phyloP scores from a whole-genome alignment of 2,888 invertebrate species.

The Elmis aenea region DNA sequence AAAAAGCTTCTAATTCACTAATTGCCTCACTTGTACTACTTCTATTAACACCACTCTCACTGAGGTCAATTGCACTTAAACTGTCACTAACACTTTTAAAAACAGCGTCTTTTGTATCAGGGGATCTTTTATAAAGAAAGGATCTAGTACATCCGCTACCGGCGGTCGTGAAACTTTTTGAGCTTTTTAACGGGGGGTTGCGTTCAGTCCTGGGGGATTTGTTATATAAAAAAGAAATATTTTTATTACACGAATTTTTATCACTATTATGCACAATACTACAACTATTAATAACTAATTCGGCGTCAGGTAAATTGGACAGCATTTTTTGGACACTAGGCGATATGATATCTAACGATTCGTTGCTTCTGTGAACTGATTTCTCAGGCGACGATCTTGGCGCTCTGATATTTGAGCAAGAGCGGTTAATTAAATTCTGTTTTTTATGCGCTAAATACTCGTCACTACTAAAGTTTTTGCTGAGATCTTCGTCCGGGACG shows the following conservation, averaged over 20 bases:
- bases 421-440: slow-evolving; percentile 5
- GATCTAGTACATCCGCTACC: slow-evolving; percentile 3
- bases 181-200: slow-evolving; percentile 34
- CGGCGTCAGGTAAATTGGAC: slow-evolving; percentile 49
- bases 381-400: slow-evolving; percentile 26
- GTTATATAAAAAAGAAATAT: slow-evolving; percentile 12
- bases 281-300: slow-evolving; percentile 31
- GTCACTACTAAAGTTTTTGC: slow-evolving; percentile 34
- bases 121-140: slow-evolving; percentile 2
- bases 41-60: slow-evolving; percentile 21
- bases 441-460: slow-evolving; percentile 12
- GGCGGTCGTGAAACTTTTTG: slow-evolving; percentile 32
- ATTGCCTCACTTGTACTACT: slow-evolving; percentile 2
- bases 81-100: slow-evolving; percentile 17
- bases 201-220: slow-evolving; percentile 1
- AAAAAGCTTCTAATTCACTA: slow-evolving; percentile 5
- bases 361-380: slow-evolving; percentile 34
- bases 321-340: slow-evolving; percentile 54
- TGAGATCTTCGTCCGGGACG: slow-evolving; percentile 46
- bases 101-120: background rate
- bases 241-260: slow-evolving; percentile 11
- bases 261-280: slow-evolving; percentile 7
- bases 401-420: slow-evolving; percentile 18
- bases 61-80: slow-evolving; percentile 16
- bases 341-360: slow-evolving; percentile 43